phyloP scores from a whole-genome alignment of 2,888 invertebrate genomes.

The Eilema depressum region DNA sequence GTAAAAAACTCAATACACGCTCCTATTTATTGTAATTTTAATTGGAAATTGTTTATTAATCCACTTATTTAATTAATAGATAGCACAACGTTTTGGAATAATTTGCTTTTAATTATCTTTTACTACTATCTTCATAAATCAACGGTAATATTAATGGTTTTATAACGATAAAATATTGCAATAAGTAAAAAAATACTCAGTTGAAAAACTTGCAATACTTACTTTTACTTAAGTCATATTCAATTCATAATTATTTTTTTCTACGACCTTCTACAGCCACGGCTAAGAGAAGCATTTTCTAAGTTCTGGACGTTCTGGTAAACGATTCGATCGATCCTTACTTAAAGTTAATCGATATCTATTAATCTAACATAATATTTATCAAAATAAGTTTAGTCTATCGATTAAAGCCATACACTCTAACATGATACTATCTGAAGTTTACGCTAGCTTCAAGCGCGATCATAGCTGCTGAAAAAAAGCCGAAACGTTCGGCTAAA shows the following conservation, averaged over 20 bases:
- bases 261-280: no score
- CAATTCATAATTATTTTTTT: no score
- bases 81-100: conserved; percentile 39
- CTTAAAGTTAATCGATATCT: neutral
- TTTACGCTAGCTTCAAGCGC: no score
- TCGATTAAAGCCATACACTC: neutral
- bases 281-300: neutral
- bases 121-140: conserved; percentile 18
- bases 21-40: conserved; percentile 54
- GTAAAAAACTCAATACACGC: conserved; percentile 66
- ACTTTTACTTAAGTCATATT: no score
- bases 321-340: no score
- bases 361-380: neutral
- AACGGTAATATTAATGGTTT: conserved; percentile 22
- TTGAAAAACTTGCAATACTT: neutral
- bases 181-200: neutral
- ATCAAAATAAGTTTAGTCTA: neutral
- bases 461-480: no score
- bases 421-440: no score
- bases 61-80: conserved; percentile 68
- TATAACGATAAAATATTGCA: conserved; percentile 3
- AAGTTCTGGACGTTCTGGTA: neutral
- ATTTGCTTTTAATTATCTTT: conserved; percentile 29
- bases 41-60: conserved; percentile 70
- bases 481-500: no score